Conservation (phyloP, 2,113 vertebrate species). For the Alectura lathami region DNA sequence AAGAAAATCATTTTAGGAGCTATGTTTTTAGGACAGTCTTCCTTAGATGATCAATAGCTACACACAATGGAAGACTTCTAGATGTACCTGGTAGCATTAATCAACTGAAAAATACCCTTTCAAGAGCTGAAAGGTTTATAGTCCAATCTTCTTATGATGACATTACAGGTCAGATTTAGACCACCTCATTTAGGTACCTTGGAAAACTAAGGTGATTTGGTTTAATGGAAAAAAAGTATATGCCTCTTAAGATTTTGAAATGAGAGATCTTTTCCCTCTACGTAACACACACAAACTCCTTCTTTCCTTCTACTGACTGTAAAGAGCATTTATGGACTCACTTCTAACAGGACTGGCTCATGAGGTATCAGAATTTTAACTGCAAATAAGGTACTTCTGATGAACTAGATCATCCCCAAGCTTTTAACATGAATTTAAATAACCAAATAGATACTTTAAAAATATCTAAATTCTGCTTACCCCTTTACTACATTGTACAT, state of each 20-base stretch:
- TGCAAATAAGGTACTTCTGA: background rate
- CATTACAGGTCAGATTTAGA: constrained; percentile 4
- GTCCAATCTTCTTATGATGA: background rate
- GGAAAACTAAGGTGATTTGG: constrained; percentile 10
- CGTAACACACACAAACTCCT: background rate
- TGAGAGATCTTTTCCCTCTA: background rate
- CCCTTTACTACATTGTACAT: background rate
- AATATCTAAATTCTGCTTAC: background rate
- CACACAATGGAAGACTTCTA: background rate
- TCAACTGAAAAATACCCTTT: background rate
- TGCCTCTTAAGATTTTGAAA: background rate
- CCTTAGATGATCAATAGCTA: constrained; percentile 30
- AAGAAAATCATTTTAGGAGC: background rate
- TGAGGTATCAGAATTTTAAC: background rate
- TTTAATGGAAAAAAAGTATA: background rate
- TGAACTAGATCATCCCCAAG: background rate
- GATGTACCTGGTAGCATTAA: constrained; percentile 1
- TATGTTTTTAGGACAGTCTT: constrained; percentile 17
- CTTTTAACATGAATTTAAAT: background rate
- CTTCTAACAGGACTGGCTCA: background rate
- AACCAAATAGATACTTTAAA: background rate
- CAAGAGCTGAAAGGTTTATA: constrained; percentile 38
- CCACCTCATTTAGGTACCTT: background rate
- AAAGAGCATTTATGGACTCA: background rate
- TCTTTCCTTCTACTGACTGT: background rate